A percentile compares a stretch with the other conserved stretches of the same genome.
phyloP scores from a whole-genome alignment of 2,888 invertebrate genomes.

The Cenopis cana region DNA sequence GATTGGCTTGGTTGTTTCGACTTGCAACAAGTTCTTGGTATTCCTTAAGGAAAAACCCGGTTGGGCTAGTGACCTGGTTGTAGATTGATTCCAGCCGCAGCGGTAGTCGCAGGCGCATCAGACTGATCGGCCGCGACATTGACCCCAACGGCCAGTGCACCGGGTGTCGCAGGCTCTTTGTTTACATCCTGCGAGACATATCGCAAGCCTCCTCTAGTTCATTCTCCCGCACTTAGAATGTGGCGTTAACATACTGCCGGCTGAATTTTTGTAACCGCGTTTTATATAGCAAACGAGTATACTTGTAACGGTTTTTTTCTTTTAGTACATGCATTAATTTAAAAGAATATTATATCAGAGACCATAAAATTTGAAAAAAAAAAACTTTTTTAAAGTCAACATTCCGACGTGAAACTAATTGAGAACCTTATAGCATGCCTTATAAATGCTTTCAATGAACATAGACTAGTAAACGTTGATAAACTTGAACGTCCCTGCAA shows the following conservation, averaged over 20 bases:
- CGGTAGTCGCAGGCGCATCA: slow-evolving; percentile 70
- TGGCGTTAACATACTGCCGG: slow-evolving; percentile 24
- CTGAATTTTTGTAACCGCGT: neutral
- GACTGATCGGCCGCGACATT: slow-evolving; percentile 78
- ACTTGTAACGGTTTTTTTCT: neutral
- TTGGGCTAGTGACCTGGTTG: slow-evolving; percentile 75
- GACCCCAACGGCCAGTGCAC: slow-evolving; percentile 84
- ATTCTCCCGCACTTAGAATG: slow-evolving; percentile 56
- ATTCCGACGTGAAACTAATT: slow-evolving; percentile 17
- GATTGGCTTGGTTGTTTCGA: neutral
- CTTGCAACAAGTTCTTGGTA: slow-evolving; percentile 27
- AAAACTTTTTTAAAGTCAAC: neutral
- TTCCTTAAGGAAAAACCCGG: slow-evolving; percentile 49
- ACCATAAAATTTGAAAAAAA: too few species aligned
- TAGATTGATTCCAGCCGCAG: slow-evolving; percentile 70
- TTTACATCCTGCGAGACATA: slow-evolving; percentile 75
- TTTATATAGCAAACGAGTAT: neutral
- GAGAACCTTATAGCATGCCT: slow-evolving; percentile 8
- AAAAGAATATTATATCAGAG: neutral
- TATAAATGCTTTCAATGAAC: slow-evolving; percentile 29
- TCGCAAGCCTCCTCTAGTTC: slow-evolving; percentile 58
- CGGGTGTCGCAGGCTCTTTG: slow-evolving; percentile 82
- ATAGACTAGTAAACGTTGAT: slow-evolving; percentile 48
- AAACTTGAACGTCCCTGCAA: slow-evolving; percentile 56
- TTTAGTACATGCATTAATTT: neutral